Conservation (phyloP, 2,888 invertebrate species). For the Meteorus colon region DNA sequence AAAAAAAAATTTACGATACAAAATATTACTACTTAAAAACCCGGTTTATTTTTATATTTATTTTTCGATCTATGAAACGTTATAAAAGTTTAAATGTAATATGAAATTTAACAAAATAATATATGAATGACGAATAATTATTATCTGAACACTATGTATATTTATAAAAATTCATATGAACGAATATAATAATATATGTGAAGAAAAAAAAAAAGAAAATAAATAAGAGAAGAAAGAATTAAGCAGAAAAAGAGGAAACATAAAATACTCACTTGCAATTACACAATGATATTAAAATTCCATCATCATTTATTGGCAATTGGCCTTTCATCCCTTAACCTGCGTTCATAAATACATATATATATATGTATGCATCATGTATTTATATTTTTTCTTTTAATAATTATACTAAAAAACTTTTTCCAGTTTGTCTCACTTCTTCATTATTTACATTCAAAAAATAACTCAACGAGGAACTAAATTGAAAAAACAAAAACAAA, state of each 20-base stretch:
- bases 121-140: constrained; percentile 52
- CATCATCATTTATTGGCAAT: constrained; percentile 3
- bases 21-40: constrained; percentile 74
- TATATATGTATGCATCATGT: constrained; percentile 4
- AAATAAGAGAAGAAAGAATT: constrained; percentile 37
- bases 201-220: constrained; percentile 42
- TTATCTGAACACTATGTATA: constrained; percentile 53
- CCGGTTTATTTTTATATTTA: constrained; percentile 74
- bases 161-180: constrained; percentile 43
- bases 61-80: constrained; percentile 73
- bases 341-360: constrained; percentile 3
- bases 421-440: neutral
- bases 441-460: constrained; percentile 24
- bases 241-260: too few species aligned
- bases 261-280: constrained; percentile 29
- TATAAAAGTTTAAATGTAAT: constrained; percentile 73
- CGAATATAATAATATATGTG: constrained; percentile 31
- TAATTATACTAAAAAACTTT: constrained; percentile 12
- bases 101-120: constrained; percentile 61
- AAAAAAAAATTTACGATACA: constrained; percentile 71
- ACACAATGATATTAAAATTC: constrained; percentile 28
- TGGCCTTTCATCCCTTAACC: constrained; percentile 6
- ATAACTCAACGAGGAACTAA: neutral
- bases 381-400: neutral
- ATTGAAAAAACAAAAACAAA: neutral